Evolutionary conservation across 2,888 invertebrate genomes (phyloP).

Genomic region (Nomada fucata): DNA sequence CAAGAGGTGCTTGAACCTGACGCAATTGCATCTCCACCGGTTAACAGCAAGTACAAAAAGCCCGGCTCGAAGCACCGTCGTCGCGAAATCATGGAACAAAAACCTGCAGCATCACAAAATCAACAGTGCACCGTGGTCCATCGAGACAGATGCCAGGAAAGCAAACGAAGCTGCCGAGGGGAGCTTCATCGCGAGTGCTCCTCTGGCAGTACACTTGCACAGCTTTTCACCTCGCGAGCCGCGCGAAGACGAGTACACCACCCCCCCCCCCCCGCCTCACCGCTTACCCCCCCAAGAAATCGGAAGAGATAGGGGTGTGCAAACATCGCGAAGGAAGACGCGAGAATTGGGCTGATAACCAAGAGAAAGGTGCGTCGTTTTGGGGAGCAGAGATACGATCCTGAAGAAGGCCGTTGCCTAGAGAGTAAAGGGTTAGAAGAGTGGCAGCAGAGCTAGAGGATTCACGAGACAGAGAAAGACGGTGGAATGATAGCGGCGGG

Average conservation of each 20-base stretch:
- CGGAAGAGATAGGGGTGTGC: neutral
- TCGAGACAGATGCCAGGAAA: neutral
- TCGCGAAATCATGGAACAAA: no score
- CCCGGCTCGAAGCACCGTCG: no score
- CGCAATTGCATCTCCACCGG: no score
- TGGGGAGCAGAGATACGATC: neutral
- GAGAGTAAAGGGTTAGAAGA: neutral
- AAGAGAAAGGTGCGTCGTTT: neutral
- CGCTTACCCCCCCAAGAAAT: neutral
- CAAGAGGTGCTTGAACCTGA: no score
- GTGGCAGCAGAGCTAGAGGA: slow-evolving; percentile 19
- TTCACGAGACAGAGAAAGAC: slow-evolving; percentile 16
- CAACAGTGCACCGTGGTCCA: neutral
- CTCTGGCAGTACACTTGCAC: neutral
- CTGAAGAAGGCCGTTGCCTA: neutral
- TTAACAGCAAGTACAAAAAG: no score
- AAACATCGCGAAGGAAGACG: slow-evolving; percentile 1
- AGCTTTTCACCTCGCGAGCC: slow-evolving; percentile 12
- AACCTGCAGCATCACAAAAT: no score
- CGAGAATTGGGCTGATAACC: neutral
- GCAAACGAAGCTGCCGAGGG: neutral
- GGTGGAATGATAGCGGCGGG: neutral
- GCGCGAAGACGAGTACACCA: neutral
- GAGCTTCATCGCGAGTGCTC: neutral
- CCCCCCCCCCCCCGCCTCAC: no score